Conservation (phyloP, 2,888 invertebrate genomes). For the Hyppa rectilinea region DNA sequence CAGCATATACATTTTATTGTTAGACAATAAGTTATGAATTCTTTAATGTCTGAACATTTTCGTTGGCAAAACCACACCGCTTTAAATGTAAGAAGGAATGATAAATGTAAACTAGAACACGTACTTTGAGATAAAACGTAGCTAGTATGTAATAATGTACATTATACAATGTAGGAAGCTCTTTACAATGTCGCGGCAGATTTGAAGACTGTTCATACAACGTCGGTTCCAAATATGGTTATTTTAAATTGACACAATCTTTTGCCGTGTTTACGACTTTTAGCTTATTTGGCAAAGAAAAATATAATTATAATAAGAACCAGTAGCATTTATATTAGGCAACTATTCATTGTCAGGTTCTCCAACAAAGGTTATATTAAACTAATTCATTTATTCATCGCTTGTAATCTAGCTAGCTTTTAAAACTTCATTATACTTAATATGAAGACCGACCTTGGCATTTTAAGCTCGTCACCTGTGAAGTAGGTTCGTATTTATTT, state of each 20-base stretch:
- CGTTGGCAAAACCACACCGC: not conserved
- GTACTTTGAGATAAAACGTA: conserved; percentile 30
- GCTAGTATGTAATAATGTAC: conserved; percentile 2
- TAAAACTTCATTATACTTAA: not conserved
- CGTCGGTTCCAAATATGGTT: conserved; percentile 25
- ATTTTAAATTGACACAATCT: conserved; percentile 15
- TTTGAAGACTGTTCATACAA: conserved; percentile 12
- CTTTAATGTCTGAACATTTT: not conserved
- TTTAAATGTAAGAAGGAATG: not conserved
- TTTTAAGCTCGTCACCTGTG: not conserved
- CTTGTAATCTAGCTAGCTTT: not conserved
- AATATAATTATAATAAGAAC: not conserved
- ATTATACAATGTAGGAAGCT: not conserved
- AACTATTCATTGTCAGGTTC: not conserved
- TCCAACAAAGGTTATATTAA: not conserved
- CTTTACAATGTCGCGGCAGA: conserved; percentile 7
- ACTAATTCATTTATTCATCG: conserved; percentile 16
- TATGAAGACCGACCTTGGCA: not conserved
- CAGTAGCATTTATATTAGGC: not conserved
- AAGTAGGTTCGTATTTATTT: not conserved
- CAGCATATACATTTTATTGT: not conserved
- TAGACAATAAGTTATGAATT: not conserved
- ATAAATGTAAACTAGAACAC: conserved; percentile 14
- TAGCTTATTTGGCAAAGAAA: not conserved
- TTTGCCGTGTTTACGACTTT: not conserved